These are phyloP conservation scores for Eubasilissa splendida DNA, from an alignment of 2,888 invertebrate genomes.

Conservation along the genomic window DNA sequence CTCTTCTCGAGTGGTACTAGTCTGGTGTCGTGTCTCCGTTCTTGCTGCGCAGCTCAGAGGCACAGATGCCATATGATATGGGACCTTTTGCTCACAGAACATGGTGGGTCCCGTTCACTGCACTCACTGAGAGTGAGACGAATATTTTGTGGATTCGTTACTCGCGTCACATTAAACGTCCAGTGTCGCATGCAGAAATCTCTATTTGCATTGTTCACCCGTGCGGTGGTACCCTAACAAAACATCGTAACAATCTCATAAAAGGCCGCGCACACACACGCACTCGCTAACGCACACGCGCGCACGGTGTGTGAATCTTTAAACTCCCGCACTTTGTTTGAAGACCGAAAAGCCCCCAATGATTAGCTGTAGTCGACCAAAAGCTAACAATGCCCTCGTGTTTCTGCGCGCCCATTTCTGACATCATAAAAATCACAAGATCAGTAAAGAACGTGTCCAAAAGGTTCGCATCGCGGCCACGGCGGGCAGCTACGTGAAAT, in stretches of 20 bases:
- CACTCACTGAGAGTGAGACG: too few relatives aligned
- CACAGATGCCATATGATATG: too few relatives aligned
- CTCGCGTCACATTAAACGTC: too few relatives aligned
- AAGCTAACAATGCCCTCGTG: constrained; percentile 41
- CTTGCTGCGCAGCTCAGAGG: too few relatives aligned
- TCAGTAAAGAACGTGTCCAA: background rate
- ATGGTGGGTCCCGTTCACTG: too few relatives aligned
- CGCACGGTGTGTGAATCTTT: constrained; percentile 34
- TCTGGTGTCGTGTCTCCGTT: too few relatives aligned
- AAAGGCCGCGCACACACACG: background rate
- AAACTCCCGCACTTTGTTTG: constrained; percentile 47
- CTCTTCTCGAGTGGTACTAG: too few relatives aligned
- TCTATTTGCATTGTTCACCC: background rate
- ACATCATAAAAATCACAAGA: background rate
- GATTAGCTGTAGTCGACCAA: constrained; percentile 48
- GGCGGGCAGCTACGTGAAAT: background rate
- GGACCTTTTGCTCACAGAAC: too few relatives aligned
- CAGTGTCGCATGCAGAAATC: too few relatives aligned
- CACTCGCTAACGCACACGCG: constrained; percentile 10
- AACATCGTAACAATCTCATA: constrained; percentile 13
- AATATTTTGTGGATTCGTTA: too few relatives aligned
- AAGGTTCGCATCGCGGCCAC: background rate
- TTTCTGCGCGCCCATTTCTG: constrained; percentile 15
- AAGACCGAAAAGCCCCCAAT: constrained; percentile 48
- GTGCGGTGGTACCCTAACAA: background rate